phyloP scores from a whole-genome alignment of 2,113 vertebrate genomes.

The Tonatia bakeri region DNA sequence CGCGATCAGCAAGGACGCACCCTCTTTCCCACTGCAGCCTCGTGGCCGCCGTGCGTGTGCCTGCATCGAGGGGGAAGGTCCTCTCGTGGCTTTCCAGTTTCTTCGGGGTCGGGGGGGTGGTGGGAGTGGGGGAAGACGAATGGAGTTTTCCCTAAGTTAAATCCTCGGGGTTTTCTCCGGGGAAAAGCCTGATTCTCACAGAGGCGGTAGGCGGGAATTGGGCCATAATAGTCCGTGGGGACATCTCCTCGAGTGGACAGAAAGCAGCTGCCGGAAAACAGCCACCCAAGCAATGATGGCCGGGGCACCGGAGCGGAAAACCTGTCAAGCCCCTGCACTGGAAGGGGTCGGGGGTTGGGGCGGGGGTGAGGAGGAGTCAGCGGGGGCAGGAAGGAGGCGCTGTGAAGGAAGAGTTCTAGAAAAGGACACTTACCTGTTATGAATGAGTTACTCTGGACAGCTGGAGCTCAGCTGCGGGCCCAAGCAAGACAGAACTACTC shows the following conservation, averaged over 20 bases:
- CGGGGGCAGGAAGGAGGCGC: not conserved
- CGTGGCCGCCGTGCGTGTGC: accelerated
- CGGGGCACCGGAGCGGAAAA: not conserved
- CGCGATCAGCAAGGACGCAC: not conserved
- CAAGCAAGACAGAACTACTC: accelerated
- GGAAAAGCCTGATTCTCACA: constrained; percentile 19
- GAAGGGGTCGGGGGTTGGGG: accelerated
- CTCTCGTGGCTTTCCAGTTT: not conserved
- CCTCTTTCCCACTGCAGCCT: not conserved
- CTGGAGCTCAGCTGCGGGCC: not conserved
- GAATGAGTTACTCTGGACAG: not conserved
- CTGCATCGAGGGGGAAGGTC: accelerated
- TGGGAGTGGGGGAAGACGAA: not conserved
- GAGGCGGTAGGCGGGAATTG: not conserved
- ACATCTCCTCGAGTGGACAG: not conserved
- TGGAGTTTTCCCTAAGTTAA: not conserved
- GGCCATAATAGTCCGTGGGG: not conserved
- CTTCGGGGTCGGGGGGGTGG: not conserved
- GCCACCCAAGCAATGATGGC: not conserved
- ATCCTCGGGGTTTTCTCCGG: not conserved
- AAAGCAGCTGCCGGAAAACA: not conserved
- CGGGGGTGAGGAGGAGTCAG: not conserved
- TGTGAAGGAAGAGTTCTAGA: not conserved
- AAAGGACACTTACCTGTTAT: not conserved
- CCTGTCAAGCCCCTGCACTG: not conserved